Evolutionary conservation across 2,888 invertebrate genomes (phyloP).

Genomic region (Chouioia cunea): DNA sequence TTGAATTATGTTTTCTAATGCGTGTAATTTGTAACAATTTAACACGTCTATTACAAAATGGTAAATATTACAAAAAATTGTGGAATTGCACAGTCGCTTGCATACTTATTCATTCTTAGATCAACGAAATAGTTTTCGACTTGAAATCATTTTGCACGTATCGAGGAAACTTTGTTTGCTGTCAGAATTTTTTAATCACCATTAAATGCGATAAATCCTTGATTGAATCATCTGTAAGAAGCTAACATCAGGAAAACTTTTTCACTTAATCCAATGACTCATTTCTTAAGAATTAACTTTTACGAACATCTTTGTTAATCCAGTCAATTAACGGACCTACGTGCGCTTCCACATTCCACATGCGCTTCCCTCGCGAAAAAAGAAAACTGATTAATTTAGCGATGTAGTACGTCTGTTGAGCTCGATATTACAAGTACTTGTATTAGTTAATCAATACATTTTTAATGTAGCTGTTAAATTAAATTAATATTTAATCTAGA

Average conservation of each 20-base stretch:
- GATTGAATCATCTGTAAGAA: conserved; percentile 14
- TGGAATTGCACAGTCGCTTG: too few relatives aligned
- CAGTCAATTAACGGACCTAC: conserved; percentile 21
- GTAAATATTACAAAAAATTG: too few relatives aligned
- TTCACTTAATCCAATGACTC: conserved; percentile 41
- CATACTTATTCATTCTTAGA: too few relatives aligned
- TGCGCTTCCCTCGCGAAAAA: conserved; percentile 7
- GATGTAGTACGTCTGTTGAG: conserved; percentile 8
- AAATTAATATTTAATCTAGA: too few relatives aligned
- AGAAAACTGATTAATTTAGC: conserved; percentile 36
- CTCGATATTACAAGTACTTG: conserved; percentile 8
- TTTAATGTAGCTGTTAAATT: background rate
- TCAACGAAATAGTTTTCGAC: too few relatives aligned
- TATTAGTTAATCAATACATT: background rate
- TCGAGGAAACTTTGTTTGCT: background rate
- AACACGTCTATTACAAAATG: too few relatives aligned
- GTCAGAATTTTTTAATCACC: background rate
- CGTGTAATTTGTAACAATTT: too few relatives aligned
- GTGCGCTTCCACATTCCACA: too few relatives aligned
- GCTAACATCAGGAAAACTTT: conserved; percentile 16
- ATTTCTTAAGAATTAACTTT: conserved; percentile 20
- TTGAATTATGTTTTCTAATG: too few relatives aligned
- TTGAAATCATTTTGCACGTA: background rate
- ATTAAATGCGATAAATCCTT: conserved; percentile 11
- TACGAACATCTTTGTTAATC: conserved; percentile 31